Evolutionary conservation across 2,113 vertebrate genomes (phyloP), one percentile per base, ranked within the genome.

Genomic region (Centropristis striata): DNA sequence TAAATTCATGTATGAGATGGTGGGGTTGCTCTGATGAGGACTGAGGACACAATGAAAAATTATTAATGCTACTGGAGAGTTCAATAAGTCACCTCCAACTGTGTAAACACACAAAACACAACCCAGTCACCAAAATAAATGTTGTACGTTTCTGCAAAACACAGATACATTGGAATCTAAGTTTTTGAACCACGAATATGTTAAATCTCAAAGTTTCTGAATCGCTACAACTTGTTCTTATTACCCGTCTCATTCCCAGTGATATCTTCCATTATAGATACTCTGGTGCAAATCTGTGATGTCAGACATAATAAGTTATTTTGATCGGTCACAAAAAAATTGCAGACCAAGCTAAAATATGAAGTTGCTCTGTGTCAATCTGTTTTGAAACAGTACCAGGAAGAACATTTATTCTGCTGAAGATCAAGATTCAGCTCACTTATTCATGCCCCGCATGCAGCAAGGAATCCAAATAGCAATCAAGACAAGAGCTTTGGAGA

Each of bases 401-500:
- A 55, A 53, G 57, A 81, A 75, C 65, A 78, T 90, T 88, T 83
- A 86, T 77, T 88, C 72, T 78, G 69, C 53, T 66, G 67, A 86
- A 86, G 83, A 87, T 89, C 79, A 81, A 73, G 84, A 81, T 87
- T 87, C 50, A 9, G 27, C 71, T 88, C 79, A 85, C 88, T 92
- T 92, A 86, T 87, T 88, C 74, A 85, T 79, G 80, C 72, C 72
- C 72, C 6, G 49, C 59, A 77, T 82, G 79, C 65, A 78, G 72
- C 68, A 63, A 86, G 61, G 71, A 90, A 90, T 87, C 88, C 86
- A 89, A 90, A 88, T 78, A 87, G 88, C 88, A 92, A 92, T 93
- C 88, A 92, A 85, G 89, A 89, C 32, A 23, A 90, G 88, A 86
- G 92, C 89, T 92, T 88, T 89, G 86, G 82, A 92, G 89, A 88